Evolutionary conservation across 1,140 invertebrate genomes (phyloP), one percentile per base, ranked within the genome.

Genomic region (Heliothis virescens): DNA sequence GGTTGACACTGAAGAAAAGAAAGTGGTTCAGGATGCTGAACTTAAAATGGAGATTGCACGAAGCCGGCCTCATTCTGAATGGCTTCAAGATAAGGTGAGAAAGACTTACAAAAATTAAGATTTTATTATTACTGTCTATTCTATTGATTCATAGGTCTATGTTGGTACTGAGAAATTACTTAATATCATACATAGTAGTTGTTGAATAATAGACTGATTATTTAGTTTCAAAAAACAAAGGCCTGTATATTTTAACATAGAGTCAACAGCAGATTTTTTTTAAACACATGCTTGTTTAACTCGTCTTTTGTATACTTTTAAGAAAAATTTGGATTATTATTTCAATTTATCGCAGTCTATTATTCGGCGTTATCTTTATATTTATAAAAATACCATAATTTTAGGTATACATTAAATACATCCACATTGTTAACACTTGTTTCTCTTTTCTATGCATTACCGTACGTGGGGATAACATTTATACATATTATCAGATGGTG

Each of bases 11-110:
- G 95, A 97, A 84, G 97, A 98, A 87, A 97, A 99, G 94, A 96
- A 96, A 79, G 97, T 99, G 82, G 99, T 99, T 83, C 97, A 98
- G 90, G 99, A 99, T 93, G 98, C 99, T 74, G 98, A 99, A 86
- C 94, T 99, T 18, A 99, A 99, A 95, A 91, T 97, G 79, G 91
- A 97, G 52, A 99, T 99, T 85, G 97, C 99, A 12, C 95, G 96
- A 82, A 97, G 97, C 82, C 95, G 99, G 67, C 98, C 99, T 13
- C 98, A 99, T 90, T 97, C 97, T 3, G 95, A 97, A 72, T 99
- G 99, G 98, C 96, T 99, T 0, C 96, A 98, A 93, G 98, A 99
- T 95, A 97, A 99, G 97, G 98, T 99, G 34, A 41, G 34, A 63
- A 52, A 53, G 18, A 95, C 12, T n/a, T 59, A 18, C 62, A 52